Percentiles rank a stretch among this genome's conserved stretches.
Conservation (phyloP, 2,888 invertebrate genomes). For the Hypena proboscidalis region DNA sequence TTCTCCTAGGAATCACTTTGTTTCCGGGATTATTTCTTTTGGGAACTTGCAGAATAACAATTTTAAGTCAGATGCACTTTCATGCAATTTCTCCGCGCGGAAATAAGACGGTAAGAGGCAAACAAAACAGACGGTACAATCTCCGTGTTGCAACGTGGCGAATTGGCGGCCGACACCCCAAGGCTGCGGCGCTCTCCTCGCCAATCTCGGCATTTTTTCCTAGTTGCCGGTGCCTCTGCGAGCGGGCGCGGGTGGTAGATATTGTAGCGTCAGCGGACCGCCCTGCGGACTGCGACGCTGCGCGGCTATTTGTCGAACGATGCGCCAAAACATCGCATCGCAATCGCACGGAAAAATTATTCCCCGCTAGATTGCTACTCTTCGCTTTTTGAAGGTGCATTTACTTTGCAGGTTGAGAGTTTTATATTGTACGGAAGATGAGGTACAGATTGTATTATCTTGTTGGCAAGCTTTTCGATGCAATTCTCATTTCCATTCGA, state of each 20-base stretch:
- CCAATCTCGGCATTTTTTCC: slow-evolving; percentile 81
- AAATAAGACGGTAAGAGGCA: slow-evolving; percentile 81
- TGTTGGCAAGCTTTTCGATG: slow-evolving; percentile 76
- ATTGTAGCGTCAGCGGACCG: slow-evolving; percentile 76
- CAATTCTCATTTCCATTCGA: slow-evolving; percentile 70
- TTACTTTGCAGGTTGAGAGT: slow-evolving; percentile 72
- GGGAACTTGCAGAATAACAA: slow-evolving; percentile 66
- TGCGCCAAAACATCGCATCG: slow-evolving; percentile 83
- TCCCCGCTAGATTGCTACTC: slow-evolving; percentile 75
- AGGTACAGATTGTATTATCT: slow-evolving; percentile 77
- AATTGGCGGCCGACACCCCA: slow-evolving; percentile 76
- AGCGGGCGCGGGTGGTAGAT: slow-evolving; percentile 61
- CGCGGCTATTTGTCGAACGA: slow-evolving; percentile 78
- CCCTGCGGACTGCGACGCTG: slow-evolving; percentile 74
- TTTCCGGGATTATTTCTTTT: slow-evolving; percentile 56
- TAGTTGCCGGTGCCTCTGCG: slow-evolving; percentile 57
- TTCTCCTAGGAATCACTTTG: slow-evolving; percentile 41
- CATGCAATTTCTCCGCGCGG: slow-evolving; percentile 71
- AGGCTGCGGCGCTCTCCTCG: slow-evolving; percentile 69
- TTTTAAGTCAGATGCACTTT: slow-evolving; percentile 68
- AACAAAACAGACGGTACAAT: slow-evolving; percentile 81
- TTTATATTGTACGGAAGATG: slow-evolving; percentile 74
- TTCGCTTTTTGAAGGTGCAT: slow-evolving; percentile 76
- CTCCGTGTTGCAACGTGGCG: slow-evolving; percentile 79
- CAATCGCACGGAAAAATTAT: slow-evolving; percentile 82